Percentiles rank a stretch among this genome's conserved stretches.
These are phyloP conservation scores for Ischnus inquisitorius DNA, from an alignment of 2,888 invertebrate genomes.

Conservation along the genomic window DNA sequence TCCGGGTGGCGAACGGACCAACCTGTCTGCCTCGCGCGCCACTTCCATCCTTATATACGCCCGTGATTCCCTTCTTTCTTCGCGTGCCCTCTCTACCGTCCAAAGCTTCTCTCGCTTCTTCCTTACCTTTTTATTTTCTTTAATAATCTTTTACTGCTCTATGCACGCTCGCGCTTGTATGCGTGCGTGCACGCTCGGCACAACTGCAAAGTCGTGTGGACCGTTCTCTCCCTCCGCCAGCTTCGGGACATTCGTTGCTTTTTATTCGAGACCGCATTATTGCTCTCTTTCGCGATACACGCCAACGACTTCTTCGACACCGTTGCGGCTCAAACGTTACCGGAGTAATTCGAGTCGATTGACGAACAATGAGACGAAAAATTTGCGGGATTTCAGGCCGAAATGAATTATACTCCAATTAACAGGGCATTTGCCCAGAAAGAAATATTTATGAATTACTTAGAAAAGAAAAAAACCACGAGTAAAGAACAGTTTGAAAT, in stretches of 20 bases:
- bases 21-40: conserved; percentile 78
- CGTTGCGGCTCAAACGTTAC: not conserved
- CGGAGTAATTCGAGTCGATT: conserved; percentile 2
- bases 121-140: not conserved
- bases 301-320: conserved; percentile 42
- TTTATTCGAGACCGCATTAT: conserved; percentile 43
- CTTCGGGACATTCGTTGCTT: conserved; percentile 30
- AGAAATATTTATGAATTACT: no score
- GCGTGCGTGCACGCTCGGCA: conserved; percentile 9
- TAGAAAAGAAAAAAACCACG: no score
- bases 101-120: conserved; percentile 6
- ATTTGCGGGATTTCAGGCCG: not conserved
- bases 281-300: conserved; percentile 35
- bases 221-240: conserved; percentile 4
- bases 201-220: conserved; percentile 3
- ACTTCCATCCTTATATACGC: conserved; percentile 29
- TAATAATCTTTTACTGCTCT: conserved; percentile 3
- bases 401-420: not conserved
- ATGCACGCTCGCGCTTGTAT: no score
- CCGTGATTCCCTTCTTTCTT: conserved; percentile 28
- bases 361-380: not conserved
- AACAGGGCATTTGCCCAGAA: not conserved
- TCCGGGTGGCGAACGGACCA: conserved; percentile 83
- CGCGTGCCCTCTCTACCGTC: conserved; percentile 24
- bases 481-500: no score